These are phyloP conservation scores for Rugalucina vietnamica DNA, from an alignment of 2,888 invertebrate genomes.

Conservation along the genomic window DNA sequence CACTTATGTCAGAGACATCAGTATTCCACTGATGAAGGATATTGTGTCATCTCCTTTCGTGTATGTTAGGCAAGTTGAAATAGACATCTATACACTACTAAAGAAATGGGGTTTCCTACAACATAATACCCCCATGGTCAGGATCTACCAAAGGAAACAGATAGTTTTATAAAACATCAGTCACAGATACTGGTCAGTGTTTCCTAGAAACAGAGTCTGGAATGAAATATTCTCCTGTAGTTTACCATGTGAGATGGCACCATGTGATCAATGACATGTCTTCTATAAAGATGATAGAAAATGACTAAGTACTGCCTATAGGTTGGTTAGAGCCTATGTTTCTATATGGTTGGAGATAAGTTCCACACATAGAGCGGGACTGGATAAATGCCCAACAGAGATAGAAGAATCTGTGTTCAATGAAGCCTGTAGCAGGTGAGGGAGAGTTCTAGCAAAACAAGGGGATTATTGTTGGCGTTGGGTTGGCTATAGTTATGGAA, in stretches of 20 bases:
- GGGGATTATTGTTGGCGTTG: conserved; percentile 90
- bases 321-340: conserved; percentile 88
- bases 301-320: conserved; percentile 89
- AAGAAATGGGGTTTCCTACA: conserved; percentile 89
- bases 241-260: conserved; percentile 88
- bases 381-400: conserved; percentile 87
- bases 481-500: conserved; percentile 91
- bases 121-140: conserved; percentile 85
- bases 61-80: conserved; percentile 91
- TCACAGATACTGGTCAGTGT: conserved; percentile 66
- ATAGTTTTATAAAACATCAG: conserved; percentile 83
- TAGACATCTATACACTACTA: conserved; percentile 89
- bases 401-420: conserved; percentile 84
- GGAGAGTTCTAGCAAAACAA: conserved; percentile 87
- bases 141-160: conserved; percentile 80
- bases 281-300: conserved; percentile 88
- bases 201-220: conserved; percentile 88
- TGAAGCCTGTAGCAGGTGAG: conserved; percentile 87
- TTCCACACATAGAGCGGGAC: conserved; percentile 89
- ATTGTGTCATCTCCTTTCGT: conserved; percentile 87
- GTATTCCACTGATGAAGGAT: conserved; percentile 87
- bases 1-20: conserved; percentile 87
- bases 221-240: conserved; percentile 87
- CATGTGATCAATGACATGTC: conserved; percentile 89
- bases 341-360: conserved; percentile 89